phyloP scores from a whole-genome alignment of 2,113 vertebrate species.

The Conger conger region DNA sequence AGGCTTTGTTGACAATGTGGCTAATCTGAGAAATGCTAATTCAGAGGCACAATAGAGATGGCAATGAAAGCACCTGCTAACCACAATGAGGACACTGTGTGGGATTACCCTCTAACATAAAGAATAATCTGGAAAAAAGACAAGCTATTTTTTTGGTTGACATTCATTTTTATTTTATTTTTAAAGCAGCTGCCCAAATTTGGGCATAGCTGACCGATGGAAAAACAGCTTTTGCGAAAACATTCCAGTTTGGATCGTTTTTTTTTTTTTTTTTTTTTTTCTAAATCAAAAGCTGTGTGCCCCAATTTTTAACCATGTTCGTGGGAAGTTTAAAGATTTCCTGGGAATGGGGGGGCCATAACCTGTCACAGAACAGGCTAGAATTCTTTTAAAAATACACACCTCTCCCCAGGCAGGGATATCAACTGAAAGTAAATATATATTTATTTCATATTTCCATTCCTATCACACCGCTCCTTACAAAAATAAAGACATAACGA shows the following conservation, averaged over 20 bases:
- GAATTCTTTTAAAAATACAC: background rate
- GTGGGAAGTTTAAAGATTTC: background rate
- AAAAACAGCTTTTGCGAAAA: background rate
- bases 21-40: constrained; percentile 27
- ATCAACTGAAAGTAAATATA: background rate
- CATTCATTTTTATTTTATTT: too few species aligned
- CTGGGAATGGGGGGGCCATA: background rate
- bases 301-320: background rate
- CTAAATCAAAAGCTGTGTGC: background rate
- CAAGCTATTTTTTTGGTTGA: background rate
- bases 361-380: background rate
- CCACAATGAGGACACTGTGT: background rate
- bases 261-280: background rate
- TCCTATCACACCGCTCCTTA: background rate
- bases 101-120: background rate
- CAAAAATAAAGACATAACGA: background rate
- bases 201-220: background rate
- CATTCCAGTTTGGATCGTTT: background rate
- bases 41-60: background rate
- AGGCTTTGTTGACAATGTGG: constrained; percentile 29
- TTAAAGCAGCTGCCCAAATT: background rate
- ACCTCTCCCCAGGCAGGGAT: background rate
- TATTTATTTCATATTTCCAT: background rate
- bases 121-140: background rate
- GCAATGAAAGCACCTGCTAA: background rate